Evolutionary conservation across 2,888 invertebrate species (phyloP).

Genomic region (Pocota personata): DNA sequence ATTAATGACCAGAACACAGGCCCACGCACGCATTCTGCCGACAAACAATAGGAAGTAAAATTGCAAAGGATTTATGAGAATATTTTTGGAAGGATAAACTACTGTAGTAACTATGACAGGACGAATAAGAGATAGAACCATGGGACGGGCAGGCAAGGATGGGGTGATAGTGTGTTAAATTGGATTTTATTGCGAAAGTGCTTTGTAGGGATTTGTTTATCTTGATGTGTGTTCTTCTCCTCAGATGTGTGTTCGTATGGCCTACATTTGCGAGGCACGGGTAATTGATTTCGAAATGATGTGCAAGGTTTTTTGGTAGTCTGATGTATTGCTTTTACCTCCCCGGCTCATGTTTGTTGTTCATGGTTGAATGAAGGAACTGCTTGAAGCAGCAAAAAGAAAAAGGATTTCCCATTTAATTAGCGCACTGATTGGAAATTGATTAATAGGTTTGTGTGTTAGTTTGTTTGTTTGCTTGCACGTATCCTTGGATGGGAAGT

Average conservation of each 20-base stretch:
- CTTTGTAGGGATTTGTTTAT: constrained; percentile 62
- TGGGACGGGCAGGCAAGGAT: background rate
- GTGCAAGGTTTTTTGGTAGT: constrained; percentile 4
- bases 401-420: constrained; percentile 60
- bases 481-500: background rate
- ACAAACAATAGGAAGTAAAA: constrained; percentile 44
- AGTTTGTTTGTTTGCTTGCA: background rate
- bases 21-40: background rate
- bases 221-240: constrained; percentile 14
- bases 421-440: constrained; percentile 61
- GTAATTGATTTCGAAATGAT: constrained; percentile 58
- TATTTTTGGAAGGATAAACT: constrained; percentile 46
- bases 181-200: constrained; percentile 62
- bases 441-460: constrained; percentile 49
- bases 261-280: constrained; percentile 38
- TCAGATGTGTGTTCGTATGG: background rate
- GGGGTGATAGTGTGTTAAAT: constrained; percentile 52
- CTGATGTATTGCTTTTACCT: constrained; percentile 8
- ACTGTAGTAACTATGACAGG: constrained; percentile 23
- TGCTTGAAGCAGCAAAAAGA: constrained; percentile 20
- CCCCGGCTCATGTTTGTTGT: background rate
- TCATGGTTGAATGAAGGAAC: background rate
- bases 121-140: constrained; percentile 7
- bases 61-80: constrained; percentile 49
- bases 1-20: constrained; percentile 43